Conservation (phyloP, 53 echinoderm and acorn worm species). For the Mesocentrotus franciscanus region DNA sequence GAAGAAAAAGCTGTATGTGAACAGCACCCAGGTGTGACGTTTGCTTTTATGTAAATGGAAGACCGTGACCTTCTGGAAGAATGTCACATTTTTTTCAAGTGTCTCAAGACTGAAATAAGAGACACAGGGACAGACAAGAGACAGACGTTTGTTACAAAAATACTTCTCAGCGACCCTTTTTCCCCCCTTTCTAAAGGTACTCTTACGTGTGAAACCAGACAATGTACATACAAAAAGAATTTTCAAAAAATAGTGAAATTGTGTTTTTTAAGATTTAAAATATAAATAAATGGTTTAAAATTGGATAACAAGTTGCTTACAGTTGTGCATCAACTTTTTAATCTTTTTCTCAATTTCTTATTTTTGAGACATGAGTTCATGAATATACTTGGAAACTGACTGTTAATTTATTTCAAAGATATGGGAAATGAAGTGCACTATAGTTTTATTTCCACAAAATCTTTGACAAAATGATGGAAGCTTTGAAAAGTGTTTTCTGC, state of each 20-base stretch:
- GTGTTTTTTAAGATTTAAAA: neutral
- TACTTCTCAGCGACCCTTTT: neutral
- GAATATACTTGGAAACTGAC: too few species aligned
- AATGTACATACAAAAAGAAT: neutral
- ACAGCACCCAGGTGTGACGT: constrained; percentile 20
- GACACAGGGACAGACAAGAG: neutral
- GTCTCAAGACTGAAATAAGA: neutral
- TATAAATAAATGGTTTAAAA: neutral
- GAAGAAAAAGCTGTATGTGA: neutral
- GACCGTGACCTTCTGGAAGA: constrained; percentile 25
- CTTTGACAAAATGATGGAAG: too few species aligned
- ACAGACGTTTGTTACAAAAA: neutral
- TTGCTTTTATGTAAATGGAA: neutral
- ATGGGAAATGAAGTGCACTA: too few species aligned
- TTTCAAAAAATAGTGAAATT: neutral
- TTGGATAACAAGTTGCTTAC: neutral
- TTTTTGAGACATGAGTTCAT: too few species aligned
- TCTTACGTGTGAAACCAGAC: neutral
- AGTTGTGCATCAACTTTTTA: neutral
- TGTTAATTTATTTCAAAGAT: too few species aligned
- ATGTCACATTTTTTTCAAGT: constrained; percentile 27
- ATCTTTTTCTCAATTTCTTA: neutral
- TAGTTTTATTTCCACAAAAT: too few species aligned
- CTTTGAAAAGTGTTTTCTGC: too few species aligned
- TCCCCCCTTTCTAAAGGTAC: neutral